These are phyloP conservation scores for Parasteatoda lunata DNA, from an alignment of 2,888 invertebrate genomes.

Conservation along the genomic window DNA sequence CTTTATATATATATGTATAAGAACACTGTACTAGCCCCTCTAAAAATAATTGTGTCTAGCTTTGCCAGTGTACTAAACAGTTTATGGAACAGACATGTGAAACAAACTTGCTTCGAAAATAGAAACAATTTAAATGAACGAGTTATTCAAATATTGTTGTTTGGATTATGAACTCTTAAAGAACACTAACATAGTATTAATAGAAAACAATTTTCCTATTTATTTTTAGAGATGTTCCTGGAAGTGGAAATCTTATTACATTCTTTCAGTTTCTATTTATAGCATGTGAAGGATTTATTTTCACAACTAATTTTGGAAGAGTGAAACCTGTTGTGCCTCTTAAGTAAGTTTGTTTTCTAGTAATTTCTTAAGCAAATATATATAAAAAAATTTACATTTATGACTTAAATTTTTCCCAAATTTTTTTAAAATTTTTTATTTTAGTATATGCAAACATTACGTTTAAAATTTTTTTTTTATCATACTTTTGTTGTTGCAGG, in stretches of 20 bases:
- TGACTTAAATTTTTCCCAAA: not conserved
- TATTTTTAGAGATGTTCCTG: constrained; percentile 85
- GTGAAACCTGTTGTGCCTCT: constrained; percentile 81
- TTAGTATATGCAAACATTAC: constrained; percentile 1
- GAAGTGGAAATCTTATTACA: constrained; percentile 95
- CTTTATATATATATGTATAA: no score
- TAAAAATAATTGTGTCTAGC: no score
- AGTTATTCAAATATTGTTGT: not conserved
- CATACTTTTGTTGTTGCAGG: constrained; percentile 74
- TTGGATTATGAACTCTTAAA: not conserved
- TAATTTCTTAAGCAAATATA: not conserved
- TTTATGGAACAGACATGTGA: no score
- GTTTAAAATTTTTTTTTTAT: not conserved
- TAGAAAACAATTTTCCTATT: not conserved
- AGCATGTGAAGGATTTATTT: constrained; percentile 89
- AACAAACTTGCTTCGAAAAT: not conserved
- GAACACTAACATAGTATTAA: not conserved
- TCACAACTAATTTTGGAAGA: constrained; percentile 85
- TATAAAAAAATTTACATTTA: no score
- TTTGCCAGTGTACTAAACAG: no score
- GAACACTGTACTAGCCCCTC: no score
- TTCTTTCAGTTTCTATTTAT: constrained; percentile 95
- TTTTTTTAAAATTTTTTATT: not conserved
- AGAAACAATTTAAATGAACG: not conserved
- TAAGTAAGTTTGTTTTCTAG: constrained; percentile 74